Conservation (phyloP, 2,888 invertebrate species). For the Pseudanteris insignis region DNA sequence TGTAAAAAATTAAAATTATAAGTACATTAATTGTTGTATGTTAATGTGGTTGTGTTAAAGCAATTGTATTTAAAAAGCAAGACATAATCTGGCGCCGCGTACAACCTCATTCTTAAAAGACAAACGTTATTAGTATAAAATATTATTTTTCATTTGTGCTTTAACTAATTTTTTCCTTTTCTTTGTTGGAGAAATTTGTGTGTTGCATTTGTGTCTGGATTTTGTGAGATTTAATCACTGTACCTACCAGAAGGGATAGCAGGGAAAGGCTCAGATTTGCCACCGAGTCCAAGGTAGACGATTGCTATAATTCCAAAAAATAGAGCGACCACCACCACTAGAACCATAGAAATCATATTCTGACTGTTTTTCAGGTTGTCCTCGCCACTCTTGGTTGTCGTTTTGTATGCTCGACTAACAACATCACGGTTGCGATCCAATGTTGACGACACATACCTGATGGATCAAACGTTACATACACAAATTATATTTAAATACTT, state of each 20-base stretch:
- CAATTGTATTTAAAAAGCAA: too few relatives aligned
- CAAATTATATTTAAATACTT: too few relatives aligned
- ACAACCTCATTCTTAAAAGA: too few relatives aligned
- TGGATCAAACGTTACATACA: too few relatives aligned
- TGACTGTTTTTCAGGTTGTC: conserved; percentile 62
- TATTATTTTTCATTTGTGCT: not conserved
- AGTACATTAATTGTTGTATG: too few relatives aligned
- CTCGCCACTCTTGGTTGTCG: conserved; percentile 45
- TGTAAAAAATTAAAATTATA: too few relatives aligned
- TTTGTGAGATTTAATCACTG: conserved; percentile 46
- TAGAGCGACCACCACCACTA: conserved; percentile 61
- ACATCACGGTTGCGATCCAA: conserved; percentile 56
- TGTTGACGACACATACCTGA: conserved; percentile 52
- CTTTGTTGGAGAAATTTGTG: not conserved
- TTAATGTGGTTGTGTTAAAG: too few relatives aligned
- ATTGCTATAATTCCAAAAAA: conserved; percentile 65
- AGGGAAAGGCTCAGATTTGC: conserved; percentile 60
- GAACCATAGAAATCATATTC: conserved; percentile 64
- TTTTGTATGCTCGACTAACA: conserved; percentile 54
- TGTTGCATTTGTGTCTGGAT: conserved; percentile 3
- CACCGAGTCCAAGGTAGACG: conserved; percentile 65
- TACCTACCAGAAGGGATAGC: conserved; percentile 63
- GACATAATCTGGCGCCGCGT: too few relatives aligned
- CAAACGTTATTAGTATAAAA: too few relatives aligned
- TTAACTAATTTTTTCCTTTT: not conserved